Evolutionary conservation across 1,140 invertebrate genomes (phyloP).

Genomic region (Nilaparvata lugens): DNA sequence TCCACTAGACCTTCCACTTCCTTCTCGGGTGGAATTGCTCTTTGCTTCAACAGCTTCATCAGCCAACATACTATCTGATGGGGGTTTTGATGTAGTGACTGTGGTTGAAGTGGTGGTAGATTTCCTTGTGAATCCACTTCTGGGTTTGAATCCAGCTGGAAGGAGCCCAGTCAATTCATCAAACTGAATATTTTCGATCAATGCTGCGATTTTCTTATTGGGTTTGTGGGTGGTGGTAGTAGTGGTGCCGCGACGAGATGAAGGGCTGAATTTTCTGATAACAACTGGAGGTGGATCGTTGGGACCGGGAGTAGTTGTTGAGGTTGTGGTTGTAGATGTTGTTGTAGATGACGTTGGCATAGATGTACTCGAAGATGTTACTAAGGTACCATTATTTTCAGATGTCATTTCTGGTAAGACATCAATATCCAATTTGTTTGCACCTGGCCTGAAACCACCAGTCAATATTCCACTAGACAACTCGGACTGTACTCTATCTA

Average conservation of each 20-base stretch:
- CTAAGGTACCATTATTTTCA: conserved; percentile 38
- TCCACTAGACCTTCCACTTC: conserved; percentile 18
- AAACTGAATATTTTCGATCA: conserved; percentile 47
- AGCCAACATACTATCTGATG: conserved; percentile 21
- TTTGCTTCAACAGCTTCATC: conserved; percentile 24
- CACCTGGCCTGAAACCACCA: conserved; percentile 42
- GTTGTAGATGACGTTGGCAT: conserved; percentile 35
- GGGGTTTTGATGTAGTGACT: conserved; percentile 16
- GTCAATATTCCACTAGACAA: conserved; percentile 62
- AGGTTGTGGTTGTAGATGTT: conserved; percentile 24
- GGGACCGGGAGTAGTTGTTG: conserved; percentile 18
- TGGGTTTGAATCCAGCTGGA: conserved; percentile 50
- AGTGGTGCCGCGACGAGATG: conserved; percentile 33
- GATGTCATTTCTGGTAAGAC: conserved; percentile 42
- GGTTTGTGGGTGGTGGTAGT: conserved; percentile 35
- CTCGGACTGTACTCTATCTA: conserved; percentile 73
- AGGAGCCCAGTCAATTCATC: conserved; percentile 48
- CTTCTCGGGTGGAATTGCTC: conserved; percentile 12
- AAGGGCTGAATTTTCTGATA: conserved; percentile 56
- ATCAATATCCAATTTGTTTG: conserved; percentile 36
- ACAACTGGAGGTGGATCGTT: conserved; percentile 40
- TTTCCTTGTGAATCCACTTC: conserved; percentile 42
- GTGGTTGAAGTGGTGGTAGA: conserved; percentile 37
- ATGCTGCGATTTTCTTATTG: conserved; percentile 26
- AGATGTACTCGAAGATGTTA: conserved; percentile 23